phyloP scores from a whole-genome alignment of 2,888 invertebrate species.

The Diadromus collaris region DNA sequence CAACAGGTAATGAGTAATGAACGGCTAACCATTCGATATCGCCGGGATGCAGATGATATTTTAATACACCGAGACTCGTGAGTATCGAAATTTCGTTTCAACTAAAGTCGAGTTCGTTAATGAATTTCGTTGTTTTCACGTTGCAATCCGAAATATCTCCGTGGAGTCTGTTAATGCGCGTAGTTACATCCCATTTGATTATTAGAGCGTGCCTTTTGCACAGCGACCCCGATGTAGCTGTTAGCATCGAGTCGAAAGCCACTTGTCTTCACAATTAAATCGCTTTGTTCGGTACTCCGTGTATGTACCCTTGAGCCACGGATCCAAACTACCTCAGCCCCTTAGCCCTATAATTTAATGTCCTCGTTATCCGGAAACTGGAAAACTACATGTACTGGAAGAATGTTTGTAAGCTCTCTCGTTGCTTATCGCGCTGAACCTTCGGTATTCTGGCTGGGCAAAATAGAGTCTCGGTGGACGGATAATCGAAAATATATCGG shows the following conservation, averaged over 20 bases:
- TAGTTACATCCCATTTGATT: slow-evolving; percentile 35
- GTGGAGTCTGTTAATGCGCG: slow-evolving; percentile 7
- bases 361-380: slow-evolving; percentile 16
- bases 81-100: not conserved
- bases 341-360: slow-evolving; percentile 48
- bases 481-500: not conserved
- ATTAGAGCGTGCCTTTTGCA: slow-evolving; percentile 42
- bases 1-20: slow-evolving; percentile 54
- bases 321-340: not conserved
- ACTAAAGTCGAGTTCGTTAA: not conserved
- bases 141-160: slow-evolving; percentile 37
- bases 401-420: slow-evolving; percentile 5
- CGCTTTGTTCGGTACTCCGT: slow-evolving; percentile 54
- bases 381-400: slow-evolving; percentile 46
- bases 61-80: not conserved
- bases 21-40: not conserved
- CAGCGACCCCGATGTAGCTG: slow-evolving; percentile 7
- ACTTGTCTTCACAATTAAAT: slow-evolving; percentile 62
- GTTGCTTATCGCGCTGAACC: not conserved
- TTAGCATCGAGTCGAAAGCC: slow-evolving; percentile 53
- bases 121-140: not conserved
- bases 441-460: not conserved
- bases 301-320: slow-evolving; percentile 11
- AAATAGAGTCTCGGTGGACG: not conserved
- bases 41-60: not conserved